These are phyloP conservation scores for Thunnus maccoyii DNA, from an alignment of 2,113 vertebrate genomes.

Conservation along the genomic window DNA sequence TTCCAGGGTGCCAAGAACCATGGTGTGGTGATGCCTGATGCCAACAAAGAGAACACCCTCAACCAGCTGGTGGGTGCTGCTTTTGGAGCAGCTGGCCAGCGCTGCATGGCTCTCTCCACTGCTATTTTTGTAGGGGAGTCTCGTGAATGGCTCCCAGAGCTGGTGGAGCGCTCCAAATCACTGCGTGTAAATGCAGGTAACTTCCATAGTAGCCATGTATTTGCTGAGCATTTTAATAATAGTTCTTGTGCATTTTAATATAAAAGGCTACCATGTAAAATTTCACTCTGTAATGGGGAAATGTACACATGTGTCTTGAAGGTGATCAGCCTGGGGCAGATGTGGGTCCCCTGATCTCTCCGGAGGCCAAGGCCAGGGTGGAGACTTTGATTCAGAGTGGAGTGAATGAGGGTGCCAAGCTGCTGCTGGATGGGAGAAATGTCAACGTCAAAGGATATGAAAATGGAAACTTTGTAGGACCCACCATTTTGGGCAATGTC, in stretches of 20 bases:
- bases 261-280: neutral
- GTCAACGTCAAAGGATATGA: slow-evolving; percentile 96
- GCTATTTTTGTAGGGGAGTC: slow-evolving; percentile 95
- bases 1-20: slow-evolving; percentile 97
- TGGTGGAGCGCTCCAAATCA: slow-evolving; percentile 93
- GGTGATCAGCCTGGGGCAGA: slow-evolving; percentile 98
- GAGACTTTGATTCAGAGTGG: slow-evolving; percentile 92
- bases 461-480: slow-evolving; percentile 98
- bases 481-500: slow-evolving; percentile 92
- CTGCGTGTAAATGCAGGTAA: slow-evolving; percentile 94
- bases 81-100: slow-evolving; percentile 97
- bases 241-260: neutral
- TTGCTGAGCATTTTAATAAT: neutral
- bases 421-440: slow-evolving; percentile 94
- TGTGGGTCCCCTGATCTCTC: slow-evolving; percentile 94
- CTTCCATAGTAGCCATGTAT: neutral
- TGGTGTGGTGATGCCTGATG: slow-evolving; percentile 98
- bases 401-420: slow-evolving; percentile 90
- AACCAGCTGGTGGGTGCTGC: slow-evolving; percentile 98
- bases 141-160: slow-evolving; percentile 93
- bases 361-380: slow-evolving; percentile 90
- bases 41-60: slow-evolving; percentile 97
- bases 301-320: slow-evolving; percentile 63
- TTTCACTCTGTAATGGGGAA: neutral
- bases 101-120: slow-evolving; percentile 98